Base-by-base conservation (phyloP, 2,113 vertebrate genomes). In the Acrocephalus arundinaceus region DNA sequence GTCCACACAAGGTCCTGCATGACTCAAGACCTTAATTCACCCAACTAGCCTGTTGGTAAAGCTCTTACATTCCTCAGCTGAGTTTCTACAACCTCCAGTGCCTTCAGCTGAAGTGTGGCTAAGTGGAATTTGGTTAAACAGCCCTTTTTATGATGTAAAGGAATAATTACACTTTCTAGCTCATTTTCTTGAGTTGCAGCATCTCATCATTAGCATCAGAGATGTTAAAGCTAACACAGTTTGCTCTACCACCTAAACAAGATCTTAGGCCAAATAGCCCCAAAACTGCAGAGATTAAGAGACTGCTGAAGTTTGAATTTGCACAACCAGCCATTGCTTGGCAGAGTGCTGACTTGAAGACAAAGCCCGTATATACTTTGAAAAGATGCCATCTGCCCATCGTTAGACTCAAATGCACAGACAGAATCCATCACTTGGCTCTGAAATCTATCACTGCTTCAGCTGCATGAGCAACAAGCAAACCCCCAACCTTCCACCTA, bases 1-100 rank as follows among this genome's bases (percentile, higher is more conserved):
- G 41, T 31, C 33, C 4, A 5, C 37, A 62, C 0, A 1, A 76
- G 23, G 18, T 41, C 35, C 41, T 58, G 17, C 0, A 0, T 67
- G 35, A 78, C 41, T 54, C 4, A 67, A 80, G 61, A 57, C 15
- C 41, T 65, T 37, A 63, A 75, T 25, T 22, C 54, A 65, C 10
- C 18, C 46, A 48, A 15, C 2, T 52, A 33, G 8, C 18, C 25
- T 1, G 0, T 35, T 3, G 2, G 28, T 58, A 61, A 82, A 90
- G 21, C n/a, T 72, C 45, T n/a, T 15, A 13, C 0, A 1, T 39
- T 87, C 66, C 73, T 84, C 37, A 30, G 31, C 4, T 48, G 19
- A 46, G 21, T 45, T 66, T 88, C 37, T 46, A 57, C 30, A 76
- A 54, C 7, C 59, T 79, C 20, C 1, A 1, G 28, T 24, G 21